These are phyloP conservation scores for Yponomeuta cagnagella DNA, from an alignment of 2,888 invertebrate species.

Conservation along the genomic window DNA sequence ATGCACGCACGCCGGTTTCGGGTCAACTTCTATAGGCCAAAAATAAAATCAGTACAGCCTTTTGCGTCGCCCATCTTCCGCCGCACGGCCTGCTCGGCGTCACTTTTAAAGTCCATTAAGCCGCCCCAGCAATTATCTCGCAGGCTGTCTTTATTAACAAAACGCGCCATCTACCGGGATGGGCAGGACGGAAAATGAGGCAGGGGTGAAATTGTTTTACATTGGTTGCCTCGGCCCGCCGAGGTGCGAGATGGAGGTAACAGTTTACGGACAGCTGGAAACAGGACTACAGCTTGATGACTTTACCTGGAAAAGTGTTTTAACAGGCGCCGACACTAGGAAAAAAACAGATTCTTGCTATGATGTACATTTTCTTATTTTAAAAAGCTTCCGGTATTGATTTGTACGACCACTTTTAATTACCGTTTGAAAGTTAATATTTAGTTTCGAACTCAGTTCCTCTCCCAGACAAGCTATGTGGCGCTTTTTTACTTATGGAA, in stretches of 20 bases:
- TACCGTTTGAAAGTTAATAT: too few species aligned
- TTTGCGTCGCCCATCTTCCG: too few species aligned
- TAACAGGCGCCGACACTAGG: neutral
- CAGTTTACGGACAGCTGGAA: neutral
- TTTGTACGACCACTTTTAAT: too few species aligned
- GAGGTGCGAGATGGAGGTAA: neutral
- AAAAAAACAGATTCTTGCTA: neutral
- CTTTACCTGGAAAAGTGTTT: neutral
- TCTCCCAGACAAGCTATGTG: too few species aligned
- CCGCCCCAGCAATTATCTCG: conserved; percentile 40
- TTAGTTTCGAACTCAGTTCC: too few species aligned
- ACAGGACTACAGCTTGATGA: neutral
- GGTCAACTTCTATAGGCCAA: too few species aligned
- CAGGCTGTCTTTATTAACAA: conserved; percentile 43
- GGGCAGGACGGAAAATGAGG: neutral
- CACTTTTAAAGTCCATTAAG: conserved; percentile 46
- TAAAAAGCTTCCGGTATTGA: too few species aligned
- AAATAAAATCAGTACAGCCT: too few species aligned
- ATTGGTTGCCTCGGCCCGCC: neutral
- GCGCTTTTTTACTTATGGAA: too few species aligned
- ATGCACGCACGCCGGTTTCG: too few species aligned
- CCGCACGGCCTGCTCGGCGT: conserved; percentile 25
- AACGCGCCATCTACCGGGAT: conserved; percentile 17
- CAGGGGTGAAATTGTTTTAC: neutral
- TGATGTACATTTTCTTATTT: too few species aligned